Percentiles rank a stretch among this genome's conserved stretches.
These are phyloP conservation scores for Drosophila takahashii DNA, from an alignment of 1,140 invertebrate genomes.

Conservation along the genomic window DNA sequence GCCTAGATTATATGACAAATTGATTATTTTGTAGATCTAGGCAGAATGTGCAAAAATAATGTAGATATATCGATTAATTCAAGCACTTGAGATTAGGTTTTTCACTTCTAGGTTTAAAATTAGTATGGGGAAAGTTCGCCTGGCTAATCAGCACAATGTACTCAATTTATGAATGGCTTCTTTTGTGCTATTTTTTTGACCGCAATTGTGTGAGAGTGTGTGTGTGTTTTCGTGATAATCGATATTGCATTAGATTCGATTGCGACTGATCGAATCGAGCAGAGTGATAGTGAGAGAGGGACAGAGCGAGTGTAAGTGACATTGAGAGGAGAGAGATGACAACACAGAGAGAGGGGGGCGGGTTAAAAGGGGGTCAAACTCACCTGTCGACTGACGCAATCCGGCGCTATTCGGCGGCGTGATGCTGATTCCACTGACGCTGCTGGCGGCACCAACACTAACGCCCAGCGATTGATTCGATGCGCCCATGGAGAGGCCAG, in stretches of 20 bases:
- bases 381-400: constrained; percentile 77
- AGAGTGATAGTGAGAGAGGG: not conserved
- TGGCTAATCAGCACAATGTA: not conserved
- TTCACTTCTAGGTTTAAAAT: not conserved
- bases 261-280: constrained; percentile 23
- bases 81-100: not conserved
- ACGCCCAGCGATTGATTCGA: constrained; percentile 78
- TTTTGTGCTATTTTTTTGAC: constrained; percentile 17
- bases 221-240: constrained; percentile 13
- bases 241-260: constrained; percentile 21
- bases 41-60: no score
- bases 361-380: constrained; percentile 34
- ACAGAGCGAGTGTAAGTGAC: constrained; percentile 19
- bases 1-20: no score
- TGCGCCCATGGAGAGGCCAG: constrained; percentile 64
- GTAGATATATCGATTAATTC: not conserved
- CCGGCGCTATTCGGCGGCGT: constrained; percentile 81
- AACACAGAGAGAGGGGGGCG: constrained; percentile 26
- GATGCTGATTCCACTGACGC: constrained; percentile 69
- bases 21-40: not conserved
- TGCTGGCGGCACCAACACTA: constrained; percentile 62
- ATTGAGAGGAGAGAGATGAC: constrained; percentile 38
- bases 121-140: not conserved
- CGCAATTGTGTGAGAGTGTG: constrained; percentile 20
- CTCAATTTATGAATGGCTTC: not conserved